Conservation (phyloP, 2,797 vertebrate species). For the Selene dorsalis region DNA sequence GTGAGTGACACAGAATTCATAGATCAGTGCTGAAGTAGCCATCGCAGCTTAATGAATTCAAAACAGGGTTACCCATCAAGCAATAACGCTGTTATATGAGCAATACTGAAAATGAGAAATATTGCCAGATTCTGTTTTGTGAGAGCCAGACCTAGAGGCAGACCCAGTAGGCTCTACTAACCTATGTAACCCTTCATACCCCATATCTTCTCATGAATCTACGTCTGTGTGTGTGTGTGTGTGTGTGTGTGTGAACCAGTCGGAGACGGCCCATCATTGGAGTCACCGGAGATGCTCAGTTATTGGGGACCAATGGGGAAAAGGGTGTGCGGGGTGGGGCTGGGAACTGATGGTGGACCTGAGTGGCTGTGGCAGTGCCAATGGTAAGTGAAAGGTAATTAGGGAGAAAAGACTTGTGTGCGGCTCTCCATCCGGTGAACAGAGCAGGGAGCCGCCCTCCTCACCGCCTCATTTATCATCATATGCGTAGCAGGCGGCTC, state of each 20-base stretch:
- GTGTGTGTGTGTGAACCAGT: constrained; percentile 11
- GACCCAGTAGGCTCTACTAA: neutral
- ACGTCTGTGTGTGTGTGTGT: neutral
- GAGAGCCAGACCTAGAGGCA: neutral
- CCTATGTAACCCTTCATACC: too few species aligned
- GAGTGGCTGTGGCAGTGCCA: constrained; percentile 80
- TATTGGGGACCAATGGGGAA: constrained; percentile 60
- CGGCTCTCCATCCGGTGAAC: constrained; percentile 74
- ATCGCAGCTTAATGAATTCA: constrained; percentile 30
- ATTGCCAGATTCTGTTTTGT: neutral
- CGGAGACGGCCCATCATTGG: constrained; percentile 46
- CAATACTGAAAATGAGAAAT: constrained; percentile 17
- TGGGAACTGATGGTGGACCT: constrained; percentile 77
- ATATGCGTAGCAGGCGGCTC: constrained; percentile 82
- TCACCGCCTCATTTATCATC: constrained; percentile 85
- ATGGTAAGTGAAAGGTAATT: constrained; percentile 86
- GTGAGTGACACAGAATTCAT: constrained; percentile 43
- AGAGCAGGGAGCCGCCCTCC: constrained; percentile 71
- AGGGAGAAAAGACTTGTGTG: constrained; percentile 82
- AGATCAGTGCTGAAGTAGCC: constrained; percentile 17
- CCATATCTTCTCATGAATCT: neutral
- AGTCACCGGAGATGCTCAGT: constrained; percentile 27
- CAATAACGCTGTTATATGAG: constrained; percentile 2
- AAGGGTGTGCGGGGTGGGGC: constrained; percentile 39
- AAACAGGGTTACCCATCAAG: constrained; percentile 23